These are phyloP conservation scores for Falcaria lacertinaria DNA, from an alignment of 2,888 invertebrate genomes.

Conservation along the genomic window DNA sequence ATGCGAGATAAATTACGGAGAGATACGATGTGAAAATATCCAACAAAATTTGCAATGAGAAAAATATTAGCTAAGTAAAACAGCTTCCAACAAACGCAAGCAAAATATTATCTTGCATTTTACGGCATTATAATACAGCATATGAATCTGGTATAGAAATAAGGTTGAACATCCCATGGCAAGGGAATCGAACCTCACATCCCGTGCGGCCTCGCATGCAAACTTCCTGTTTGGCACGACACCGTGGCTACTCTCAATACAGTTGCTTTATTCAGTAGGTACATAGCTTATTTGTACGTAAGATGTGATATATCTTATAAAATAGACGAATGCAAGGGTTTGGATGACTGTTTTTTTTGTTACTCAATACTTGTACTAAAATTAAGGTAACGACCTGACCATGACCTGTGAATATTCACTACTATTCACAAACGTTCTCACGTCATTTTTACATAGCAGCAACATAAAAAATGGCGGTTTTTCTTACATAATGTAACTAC, in stretches of 20 bases:
- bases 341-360: too few relatives aligned
- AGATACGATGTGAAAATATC: neutral
- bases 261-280: slow-evolving; percentile 36
- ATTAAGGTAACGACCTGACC: too few relatives aligned
- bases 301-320: too few relatives aligned
- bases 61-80: neutral
- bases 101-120: neutral
- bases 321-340: too few relatives aligned
- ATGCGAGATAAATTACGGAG: neutral
- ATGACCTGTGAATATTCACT: too few relatives aligned
- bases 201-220: slow-evolving; percentile 61
- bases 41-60: neutral
- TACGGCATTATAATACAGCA: slow-evolving; percentile 11
- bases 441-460: too few relatives aligned
- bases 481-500: too few relatives aligned
- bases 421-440: too few relatives aligned
- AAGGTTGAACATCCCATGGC: slow-evolving; percentile 52
- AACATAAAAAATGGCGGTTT: too few relatives aligned
- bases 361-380: too few relatives aligned
- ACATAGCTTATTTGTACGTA: slow-evolving; percentile 20
- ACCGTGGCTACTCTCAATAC: slow-evolving; percentile 65
- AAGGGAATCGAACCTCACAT: slow-evolving; percentile 66
- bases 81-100: neutral
- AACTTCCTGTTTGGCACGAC: slow-evolving; percentile 78
- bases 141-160: slow-evolving; percentile 33